These are phyloP conservation scores for Metridium senile DNA, from an alignment of 92 coral and sea anemone genomes.

Conservation along the genomic window DNA sequence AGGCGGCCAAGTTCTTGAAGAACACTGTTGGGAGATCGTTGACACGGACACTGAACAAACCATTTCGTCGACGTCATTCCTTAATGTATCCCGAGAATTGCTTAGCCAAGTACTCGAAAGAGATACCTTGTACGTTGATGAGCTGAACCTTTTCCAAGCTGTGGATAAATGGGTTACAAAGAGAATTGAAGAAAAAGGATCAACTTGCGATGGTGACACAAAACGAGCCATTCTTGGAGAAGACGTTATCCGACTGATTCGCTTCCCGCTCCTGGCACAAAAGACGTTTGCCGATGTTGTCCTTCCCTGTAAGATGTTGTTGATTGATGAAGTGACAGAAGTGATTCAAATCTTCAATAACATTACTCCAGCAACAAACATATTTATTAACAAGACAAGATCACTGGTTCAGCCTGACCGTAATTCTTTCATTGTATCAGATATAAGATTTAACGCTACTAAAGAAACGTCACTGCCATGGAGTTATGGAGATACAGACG, in stretches of 20 bases:
- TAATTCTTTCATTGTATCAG: not conserved
- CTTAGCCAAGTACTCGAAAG: constrained; percentile 19
- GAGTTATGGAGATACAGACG: not conserved
- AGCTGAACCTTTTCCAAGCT: constrained; percentile 26
- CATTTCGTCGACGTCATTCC: constrained; percentile 13
- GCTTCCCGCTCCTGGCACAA: constrained; percentile 12
- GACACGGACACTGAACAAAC: not conserved
- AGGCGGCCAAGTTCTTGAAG: not conserved
- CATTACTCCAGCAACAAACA: not conserved
- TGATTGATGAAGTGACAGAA: constrained; percentile 9
- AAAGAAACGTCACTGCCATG: not conserved
- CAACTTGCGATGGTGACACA: not conserved
- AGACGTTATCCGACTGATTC: not conserved
- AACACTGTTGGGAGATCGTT: constrained; percentile 16
- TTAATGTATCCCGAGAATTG: constrained; percentile 20
- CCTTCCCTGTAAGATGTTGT: constrained; percentile 21
- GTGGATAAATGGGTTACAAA: constrained; percentile 31
- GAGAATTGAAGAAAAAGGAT: not conserved
- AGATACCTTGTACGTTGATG: constrained; percentile 14
- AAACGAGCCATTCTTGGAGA: constrained; percentile 29
- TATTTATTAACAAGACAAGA: not conserved
- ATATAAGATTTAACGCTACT: not conserved
- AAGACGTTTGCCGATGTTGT: constrained; percentile 28
- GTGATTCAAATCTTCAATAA: constrained; percentile 4
- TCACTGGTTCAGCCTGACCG: not conserved